A percentile compares a stretch with the other conserved stretches of the same genome.
Conservation (phyloP, 2,797 vertebrate species). For the Pseudopleuronectes americanus region DNA sequence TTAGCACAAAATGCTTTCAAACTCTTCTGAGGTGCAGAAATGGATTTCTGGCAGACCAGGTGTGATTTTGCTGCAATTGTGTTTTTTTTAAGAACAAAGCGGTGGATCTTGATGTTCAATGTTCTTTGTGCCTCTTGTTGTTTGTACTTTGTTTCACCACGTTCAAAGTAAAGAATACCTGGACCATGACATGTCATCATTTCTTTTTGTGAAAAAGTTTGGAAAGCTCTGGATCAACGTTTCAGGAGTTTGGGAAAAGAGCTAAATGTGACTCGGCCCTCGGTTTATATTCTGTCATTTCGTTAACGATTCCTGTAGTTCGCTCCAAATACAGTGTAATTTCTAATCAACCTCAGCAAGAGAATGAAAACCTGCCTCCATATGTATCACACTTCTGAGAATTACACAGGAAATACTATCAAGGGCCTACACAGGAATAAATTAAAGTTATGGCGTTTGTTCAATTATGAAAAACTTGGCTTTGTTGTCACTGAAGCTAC, state of each 20-base stretch:
- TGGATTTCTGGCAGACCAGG: too few species aligned
- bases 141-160: slow-evolving; percentile 2
- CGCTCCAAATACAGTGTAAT: neutral
- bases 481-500: slow-evolving; percentile 1
- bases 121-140: slow-evolving; percentile 4
- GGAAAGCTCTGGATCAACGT: too few species aligned
- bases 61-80: neutral
- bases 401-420: neutral
- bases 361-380: too few species aligned
- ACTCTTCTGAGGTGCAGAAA: too few species aligned
- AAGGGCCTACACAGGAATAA: neutral
- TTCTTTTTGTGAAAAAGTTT: too few species aligned
- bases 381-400: neutral
- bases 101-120: neutral
- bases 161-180: neutral
- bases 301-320: neutral
- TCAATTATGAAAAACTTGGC: too few species aligned
- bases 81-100: neutral
- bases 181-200: neutral
- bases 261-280: too few species aligned
- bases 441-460: neutral
- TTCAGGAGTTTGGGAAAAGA: too few species aligned
- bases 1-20: too few species aligned
- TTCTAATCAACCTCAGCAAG: neutral
- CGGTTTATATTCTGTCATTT: too few species aligned